Percentiles rank a stretch among this genome's conserved stretches.
These are phyloP conservation scores for Phasia obesa DNA, from an alignment of 2,888 invertebrate genomes.

Conservation along the genomic window DNA sequence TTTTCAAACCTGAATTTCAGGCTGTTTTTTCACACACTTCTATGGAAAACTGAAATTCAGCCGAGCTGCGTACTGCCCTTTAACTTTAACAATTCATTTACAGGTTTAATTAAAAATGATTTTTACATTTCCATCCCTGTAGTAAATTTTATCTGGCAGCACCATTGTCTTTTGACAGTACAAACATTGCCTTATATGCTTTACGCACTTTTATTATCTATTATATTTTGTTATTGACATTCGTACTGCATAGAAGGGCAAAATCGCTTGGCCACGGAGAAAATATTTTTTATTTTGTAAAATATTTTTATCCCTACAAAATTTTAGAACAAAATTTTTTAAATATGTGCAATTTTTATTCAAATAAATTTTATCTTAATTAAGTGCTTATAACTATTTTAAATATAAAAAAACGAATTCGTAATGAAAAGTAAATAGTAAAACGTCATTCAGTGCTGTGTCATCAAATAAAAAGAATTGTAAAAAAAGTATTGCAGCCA, in stretches of 20 bases:
- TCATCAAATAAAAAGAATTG: slow-evolving; percentile 67
- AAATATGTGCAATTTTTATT: slow-evolving; percentile 54
- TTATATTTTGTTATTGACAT: slow-evolving; percentile 61
- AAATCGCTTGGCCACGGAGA: slow-evolving; percentile 26
- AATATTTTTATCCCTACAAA: slow-evolving; percentile 31
- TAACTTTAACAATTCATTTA: too few relatives aligned
- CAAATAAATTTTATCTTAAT: slow-evolving; percentile 31
- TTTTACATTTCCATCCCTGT: too few relatives aligned
- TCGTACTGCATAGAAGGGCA: slow-evolving; percentile 55
- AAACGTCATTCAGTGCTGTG: slow-evolving; percentile 69
- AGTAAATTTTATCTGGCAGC: too few relatives aligned
- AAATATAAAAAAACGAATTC: slow-evolving; percentile 28
- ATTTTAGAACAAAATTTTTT: slow-evolving; percentile 37
- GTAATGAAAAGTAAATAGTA: slow-evolving; percentile 35
- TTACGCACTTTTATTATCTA: not conserved
- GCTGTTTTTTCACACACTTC: too few relatives aligned
- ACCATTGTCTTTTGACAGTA: too few relatives aligned
- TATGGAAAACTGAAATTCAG: too few relatives aligned
- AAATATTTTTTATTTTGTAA: slow-evolving; percentile 47
- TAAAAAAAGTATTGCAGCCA: slow-evolving; percentile 52
- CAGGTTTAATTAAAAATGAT: too few relatives aligned
- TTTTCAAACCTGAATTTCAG: too few relatives aligned
- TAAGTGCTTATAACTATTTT: slow-evolving; percentile 29
- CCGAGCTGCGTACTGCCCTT: too few relatives aligned
- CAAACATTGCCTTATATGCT: too few relatives aligned